A percentile compares a stretch with the other conserved stretches of the same genome.
Conservation (phyloP, 2,113 vertebrate genomes). For the Todiramphus chloris region DNA sequence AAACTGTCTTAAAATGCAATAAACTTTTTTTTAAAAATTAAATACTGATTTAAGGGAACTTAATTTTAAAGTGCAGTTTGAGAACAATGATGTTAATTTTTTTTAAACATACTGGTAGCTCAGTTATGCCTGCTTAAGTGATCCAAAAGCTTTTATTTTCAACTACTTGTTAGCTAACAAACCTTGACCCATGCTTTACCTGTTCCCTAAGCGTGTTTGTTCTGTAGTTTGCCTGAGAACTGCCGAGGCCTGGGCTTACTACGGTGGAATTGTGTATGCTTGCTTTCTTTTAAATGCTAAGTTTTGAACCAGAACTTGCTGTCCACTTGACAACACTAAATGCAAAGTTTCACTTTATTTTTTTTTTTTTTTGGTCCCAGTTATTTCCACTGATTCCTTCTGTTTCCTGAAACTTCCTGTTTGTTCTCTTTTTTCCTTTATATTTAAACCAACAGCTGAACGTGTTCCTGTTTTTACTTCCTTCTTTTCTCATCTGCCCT, state of each 20-base stretch:
- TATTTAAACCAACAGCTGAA: neutral
- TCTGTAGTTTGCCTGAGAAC: neutral
- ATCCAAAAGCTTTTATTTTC: neutral
- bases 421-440: neutral
- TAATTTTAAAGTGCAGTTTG: neutral
- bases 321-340: neutral
- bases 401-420: slow-evolving; percentile 14
- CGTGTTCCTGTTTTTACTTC: slow-evolving; percentile 12
- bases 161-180: neutral
- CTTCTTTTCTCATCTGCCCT: neutral
- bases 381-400: slow-evolving; percentile 1
- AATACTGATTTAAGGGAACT: neutral
- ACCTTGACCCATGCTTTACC: neutral
- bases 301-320: neutral
- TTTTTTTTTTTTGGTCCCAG: neutral
- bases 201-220: neutral
- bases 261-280: neutral
- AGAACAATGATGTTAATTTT: neutral
- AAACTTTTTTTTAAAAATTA: neutral
- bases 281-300: neutral
- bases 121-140: neutral
- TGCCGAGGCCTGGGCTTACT: neutral
- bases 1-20: neutral
- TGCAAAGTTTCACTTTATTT: neutral
- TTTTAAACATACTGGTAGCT: neutral